phyloP scores from a whole-genome alignment of 2,888 invertebrate species.

The Mycalesis mineus region DNA sequence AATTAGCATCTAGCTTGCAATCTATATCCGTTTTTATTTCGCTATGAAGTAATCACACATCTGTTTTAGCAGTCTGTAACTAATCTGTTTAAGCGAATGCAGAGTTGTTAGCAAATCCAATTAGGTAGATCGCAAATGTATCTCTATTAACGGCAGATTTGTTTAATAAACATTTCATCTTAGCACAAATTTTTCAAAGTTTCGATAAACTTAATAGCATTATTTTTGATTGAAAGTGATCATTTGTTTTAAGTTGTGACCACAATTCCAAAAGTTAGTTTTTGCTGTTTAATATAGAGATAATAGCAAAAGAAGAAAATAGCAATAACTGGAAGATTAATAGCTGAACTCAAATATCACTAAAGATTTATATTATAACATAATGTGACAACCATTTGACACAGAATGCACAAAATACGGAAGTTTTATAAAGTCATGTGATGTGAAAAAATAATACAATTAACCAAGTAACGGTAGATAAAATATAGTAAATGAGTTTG shows the following conservation, averaged over 20 bases:
- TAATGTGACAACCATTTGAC: neutral
- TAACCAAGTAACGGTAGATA: conserved; percentile 1
- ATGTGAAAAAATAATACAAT: neutral
- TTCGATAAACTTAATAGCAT: too few relatives aligned
- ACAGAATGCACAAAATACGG: neutral
- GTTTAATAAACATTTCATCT: neutral
- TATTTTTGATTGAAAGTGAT: too few relatives aligned
- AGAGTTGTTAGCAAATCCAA: neutral
- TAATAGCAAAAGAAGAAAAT: too few relatives aligned
- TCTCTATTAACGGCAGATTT: neutral
- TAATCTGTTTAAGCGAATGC: neutral
- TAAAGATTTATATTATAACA: neutral
- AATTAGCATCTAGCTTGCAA: neutral
- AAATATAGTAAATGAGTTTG: neutral
- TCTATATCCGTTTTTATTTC: neutral
- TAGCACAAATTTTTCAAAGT: neutral
- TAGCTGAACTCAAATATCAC: too few relatives aligned
- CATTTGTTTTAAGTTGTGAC: too few relatives aligned
- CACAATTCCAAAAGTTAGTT: too few relatives aligned
- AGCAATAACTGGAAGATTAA: too few relatives aligned
- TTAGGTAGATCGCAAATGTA: neutral
- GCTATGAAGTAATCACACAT: neutral
- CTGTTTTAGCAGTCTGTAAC: neutral
- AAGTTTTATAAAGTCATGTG: neutral
- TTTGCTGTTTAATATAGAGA: too few relatives aligned